Evolutionary conservation across 2,888 invertebrate species (phyloP).

Genomic region (Iselma pallidipennis): DNA sequence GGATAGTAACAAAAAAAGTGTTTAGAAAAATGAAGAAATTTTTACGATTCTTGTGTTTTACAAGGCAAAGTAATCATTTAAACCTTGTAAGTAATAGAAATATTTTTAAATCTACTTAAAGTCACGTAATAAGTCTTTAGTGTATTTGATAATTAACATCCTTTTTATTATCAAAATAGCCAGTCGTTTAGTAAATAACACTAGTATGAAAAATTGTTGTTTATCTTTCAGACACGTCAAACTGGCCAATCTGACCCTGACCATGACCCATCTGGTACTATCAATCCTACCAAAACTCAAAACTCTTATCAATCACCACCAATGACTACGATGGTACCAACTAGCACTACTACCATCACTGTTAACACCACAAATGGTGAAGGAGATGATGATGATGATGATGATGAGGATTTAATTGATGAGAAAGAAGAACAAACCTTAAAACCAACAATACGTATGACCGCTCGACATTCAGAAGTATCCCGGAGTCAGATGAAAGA

Average conservation of each 20-base stretch:
- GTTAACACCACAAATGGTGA: background rate
- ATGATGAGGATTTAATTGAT: background rate
- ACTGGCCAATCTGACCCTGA: slow-evolving; percentile 41
- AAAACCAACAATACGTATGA: slow-evolving; percentile 26
- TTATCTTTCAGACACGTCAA: slow-evolving; percentile 45
- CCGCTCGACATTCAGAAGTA: slow-evolving; percentile 54
- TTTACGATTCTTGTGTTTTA: no score
- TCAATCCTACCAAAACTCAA: slow-evolving; percentile 4
- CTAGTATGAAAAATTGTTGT: no score
- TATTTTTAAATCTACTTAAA: no score
- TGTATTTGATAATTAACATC: no score
- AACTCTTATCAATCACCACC: background rate
- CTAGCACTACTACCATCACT: background rate
- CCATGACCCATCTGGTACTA: slow-evolving; percentile 28
- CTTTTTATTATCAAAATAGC: no score
- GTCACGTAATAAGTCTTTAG: no score
- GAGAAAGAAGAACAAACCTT: slow-evolving; percentile 9
- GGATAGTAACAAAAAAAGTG: no score
- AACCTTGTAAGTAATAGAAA: no score
- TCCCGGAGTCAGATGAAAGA: slow-evolving; percentile 84
- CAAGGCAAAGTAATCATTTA: no score
- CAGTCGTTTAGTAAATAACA: no score
- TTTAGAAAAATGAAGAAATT: no score
- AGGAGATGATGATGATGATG: background rate
- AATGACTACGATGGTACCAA: background rate